phyloP scores from a whole-genome alignment of 2,797 vertebrate species.

The Anas georgica region DNA sequence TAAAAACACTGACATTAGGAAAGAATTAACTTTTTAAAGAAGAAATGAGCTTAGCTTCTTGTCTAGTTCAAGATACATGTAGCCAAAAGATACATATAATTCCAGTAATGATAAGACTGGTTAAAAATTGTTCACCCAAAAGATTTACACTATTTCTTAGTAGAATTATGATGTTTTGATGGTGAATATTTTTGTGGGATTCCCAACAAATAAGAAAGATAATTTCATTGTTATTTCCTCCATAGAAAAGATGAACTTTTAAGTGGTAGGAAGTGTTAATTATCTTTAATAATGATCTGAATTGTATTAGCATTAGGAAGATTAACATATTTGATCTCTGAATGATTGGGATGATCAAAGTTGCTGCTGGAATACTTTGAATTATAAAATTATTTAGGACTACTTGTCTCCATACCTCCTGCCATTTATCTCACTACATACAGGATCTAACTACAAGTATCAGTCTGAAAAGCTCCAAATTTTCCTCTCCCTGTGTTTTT shows the following conservation, averaged over 20 bases:
- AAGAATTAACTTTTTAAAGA: constrained; percentile 14
- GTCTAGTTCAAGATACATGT: not conserved
- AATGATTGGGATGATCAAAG: not conserved
- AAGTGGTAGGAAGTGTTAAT: not conserved
- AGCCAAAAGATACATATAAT: not conserved
- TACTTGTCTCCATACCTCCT: not conserved
- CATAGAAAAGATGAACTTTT: not conserved
- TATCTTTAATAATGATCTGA: not conserved
- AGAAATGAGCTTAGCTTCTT: not conserved
- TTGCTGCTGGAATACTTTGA: not conserved
- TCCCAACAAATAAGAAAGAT: not conserved
- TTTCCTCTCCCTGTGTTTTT: not conserved
- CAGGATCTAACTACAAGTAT: not conserved
- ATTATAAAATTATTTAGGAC: not conserved
- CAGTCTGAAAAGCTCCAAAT: not conserved
- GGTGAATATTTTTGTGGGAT: not conserved
- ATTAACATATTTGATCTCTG: not conserved
- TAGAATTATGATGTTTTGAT: not conserved
- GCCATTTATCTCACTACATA: not conserved
- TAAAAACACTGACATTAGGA: constrained; percentile 22
- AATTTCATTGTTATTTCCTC: not conserved
- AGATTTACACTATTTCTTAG: not conserved
- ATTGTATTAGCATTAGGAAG: not conserved
- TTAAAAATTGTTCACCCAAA: not conserved
- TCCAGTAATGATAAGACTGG: not conserved